Conservation (phyloP, 2,113 vertebrate genomes). For the Pterophyllum scalare region DNA sequence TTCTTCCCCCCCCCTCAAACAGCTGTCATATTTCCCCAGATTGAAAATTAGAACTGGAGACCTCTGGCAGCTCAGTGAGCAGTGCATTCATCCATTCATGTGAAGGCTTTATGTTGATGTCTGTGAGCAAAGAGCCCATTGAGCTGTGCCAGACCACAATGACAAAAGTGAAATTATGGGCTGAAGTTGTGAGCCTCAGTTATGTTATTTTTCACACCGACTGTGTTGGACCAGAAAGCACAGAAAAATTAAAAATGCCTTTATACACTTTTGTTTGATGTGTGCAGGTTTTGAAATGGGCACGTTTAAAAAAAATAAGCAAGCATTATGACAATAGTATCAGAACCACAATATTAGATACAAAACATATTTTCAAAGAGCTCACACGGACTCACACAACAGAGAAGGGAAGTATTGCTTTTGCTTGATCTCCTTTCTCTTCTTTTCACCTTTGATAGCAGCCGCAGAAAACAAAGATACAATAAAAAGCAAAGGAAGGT, state of each 20-base stretch:
- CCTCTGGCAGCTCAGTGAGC: constrained; percentile 6
- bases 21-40: background rate
- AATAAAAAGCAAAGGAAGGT: constrained; percentile 1
- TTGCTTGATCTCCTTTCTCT: constrained; percentile 38
- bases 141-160: constrained; percentile 12
- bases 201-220: constrained; percentile 3
- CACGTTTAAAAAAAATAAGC: background rate
- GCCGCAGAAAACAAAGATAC: constrained; percentile 46
- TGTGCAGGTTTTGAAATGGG: background rate
- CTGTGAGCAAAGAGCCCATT: constrained; percentile 4
- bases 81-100: background rate
- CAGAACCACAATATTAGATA: background rate
- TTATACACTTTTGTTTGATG: no score
- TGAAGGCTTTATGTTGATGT: constrained; percentile 21
- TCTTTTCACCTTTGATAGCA: constrained; percentile 47
- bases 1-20: background rate
- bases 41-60: constrained; percentile 1
- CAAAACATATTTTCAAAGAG: background rate
- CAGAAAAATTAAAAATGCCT: background rate
- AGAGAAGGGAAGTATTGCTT: constrained; percentile 10
- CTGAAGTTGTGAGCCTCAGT: background rate
- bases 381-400: background rate
- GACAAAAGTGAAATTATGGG: constrained; percentile 13
- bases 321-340: background rate
- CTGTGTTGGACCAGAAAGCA: background rate